Conservation (phyloP, 2,113 vertebrate genomes). For the Rhea americana region DNA sequence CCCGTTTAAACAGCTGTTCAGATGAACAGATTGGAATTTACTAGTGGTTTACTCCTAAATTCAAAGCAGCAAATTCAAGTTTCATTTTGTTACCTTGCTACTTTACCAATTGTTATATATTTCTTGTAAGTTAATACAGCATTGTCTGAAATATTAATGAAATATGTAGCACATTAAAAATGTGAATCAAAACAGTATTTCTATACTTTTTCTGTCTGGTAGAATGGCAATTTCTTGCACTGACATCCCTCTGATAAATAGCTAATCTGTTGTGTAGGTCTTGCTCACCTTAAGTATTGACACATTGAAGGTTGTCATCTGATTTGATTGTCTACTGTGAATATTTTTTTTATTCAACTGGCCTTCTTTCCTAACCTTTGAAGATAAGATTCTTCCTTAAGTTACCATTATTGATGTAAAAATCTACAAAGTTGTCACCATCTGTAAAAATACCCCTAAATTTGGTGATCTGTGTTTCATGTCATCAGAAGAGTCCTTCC, state of each 20-base stretch:
- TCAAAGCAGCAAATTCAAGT: not conserved
- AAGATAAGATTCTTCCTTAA: not conserved
- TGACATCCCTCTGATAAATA: not conserved
- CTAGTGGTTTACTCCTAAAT: not conserved
- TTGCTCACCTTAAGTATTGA: not conserved
- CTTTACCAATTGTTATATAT: not conserved
- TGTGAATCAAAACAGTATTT: not conserved
- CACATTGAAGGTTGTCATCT: not conserved
- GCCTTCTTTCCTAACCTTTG: not conserved
- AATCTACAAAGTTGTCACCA: not conserved
- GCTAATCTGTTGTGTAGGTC: not conserved
- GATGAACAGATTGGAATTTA: not conserved
- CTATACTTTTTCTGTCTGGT: not conserved
- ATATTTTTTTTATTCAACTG: not conserved
- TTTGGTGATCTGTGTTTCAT: not conserved
- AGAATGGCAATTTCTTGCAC: not conserved
- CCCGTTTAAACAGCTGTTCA: not conserved
- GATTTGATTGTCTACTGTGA: not conserved
- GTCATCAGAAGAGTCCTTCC: not conserved
- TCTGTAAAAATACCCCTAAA: not conserved
- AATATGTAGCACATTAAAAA: slow-evolving; percentile 1
- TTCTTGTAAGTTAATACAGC: not conserved
- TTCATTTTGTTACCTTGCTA: slow-evolving; percentile 3
- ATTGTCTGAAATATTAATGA: not conserved
- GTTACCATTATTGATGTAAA: not conserved